Conservation (phyloP, 2,113 vertebrate genomes). For the Pholis gunnellus region DNA sequence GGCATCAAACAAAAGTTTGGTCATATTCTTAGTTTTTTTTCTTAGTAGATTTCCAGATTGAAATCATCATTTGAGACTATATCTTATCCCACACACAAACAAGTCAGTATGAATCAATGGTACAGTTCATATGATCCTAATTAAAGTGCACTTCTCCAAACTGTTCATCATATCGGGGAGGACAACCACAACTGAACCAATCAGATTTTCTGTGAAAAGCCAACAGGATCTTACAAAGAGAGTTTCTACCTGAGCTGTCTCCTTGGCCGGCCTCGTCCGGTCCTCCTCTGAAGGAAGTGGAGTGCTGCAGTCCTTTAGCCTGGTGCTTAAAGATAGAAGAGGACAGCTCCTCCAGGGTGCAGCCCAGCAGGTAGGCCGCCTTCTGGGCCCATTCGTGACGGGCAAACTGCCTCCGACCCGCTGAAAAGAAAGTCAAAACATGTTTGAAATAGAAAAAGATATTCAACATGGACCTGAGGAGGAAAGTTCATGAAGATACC, state of each 20-base stretch:
- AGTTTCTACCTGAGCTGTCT: slow-evolving; percentile 82
- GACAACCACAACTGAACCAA: not conserved
- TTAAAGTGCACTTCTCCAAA: not conserved
- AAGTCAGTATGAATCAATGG: not conserved
- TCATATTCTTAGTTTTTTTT: not conserved
- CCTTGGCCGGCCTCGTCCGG: slow-evolving; percentile 84
- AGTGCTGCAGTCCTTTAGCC: slow-evolving; percentile 90
- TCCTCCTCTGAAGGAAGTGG: slow-evolving; percentile 94
- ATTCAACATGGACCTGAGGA: not conserved
- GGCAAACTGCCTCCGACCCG: slow-evolving; percentile 93
- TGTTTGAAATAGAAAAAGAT: not conserved
- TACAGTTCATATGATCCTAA: not conserved
- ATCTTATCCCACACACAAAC: not conserved
- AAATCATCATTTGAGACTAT: not conserved
- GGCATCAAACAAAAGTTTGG: not conserved
- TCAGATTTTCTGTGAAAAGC: not conserved
- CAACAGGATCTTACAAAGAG: not conserved
- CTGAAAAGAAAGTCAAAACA: slow-evolving; percentile 62
- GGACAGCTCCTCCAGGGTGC: slow-evolving; percentile 94
- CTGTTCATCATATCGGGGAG: not conserved
- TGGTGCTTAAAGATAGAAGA: slow-evolving; percentile 96
- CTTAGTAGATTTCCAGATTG: not conserved
- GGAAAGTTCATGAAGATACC: not conserved
- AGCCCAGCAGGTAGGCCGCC: slow-evolving; percentile 93
- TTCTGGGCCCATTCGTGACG: slow-evolving; percentile 99